These are phyloP conservation scores for Philantomba maxwellii DNA, from an alignment of 2,113 vertebrate species.

Conservation along the genomic window DNA sequence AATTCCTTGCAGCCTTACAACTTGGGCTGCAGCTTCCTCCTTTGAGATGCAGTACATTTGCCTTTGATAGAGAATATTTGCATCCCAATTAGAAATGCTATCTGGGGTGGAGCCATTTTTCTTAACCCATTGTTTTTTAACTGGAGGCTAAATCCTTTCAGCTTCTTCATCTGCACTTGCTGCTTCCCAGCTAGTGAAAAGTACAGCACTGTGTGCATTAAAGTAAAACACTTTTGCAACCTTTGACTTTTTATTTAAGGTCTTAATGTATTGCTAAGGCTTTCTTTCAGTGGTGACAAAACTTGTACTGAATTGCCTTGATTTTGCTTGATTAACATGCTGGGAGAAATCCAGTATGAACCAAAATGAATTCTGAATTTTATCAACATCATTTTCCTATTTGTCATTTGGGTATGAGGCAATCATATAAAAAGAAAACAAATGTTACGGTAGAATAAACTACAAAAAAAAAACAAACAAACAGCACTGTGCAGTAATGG, in stretches of 20 bases:
- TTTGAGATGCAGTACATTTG: neutral
- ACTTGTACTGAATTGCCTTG: neutral
- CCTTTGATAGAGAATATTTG: neutral
- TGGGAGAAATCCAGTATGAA: neutral
- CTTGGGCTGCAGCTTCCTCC: neutral
- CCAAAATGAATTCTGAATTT: neutral
- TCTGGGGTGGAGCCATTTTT: neutral
- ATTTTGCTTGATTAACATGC: neutral
- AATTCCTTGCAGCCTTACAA: neutral
- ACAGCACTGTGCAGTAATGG: neutral
- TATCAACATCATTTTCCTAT: neutral
- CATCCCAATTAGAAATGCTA: neutral
- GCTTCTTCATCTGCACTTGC: neutral
- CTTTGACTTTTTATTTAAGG: neutral
- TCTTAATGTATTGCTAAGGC: neutral
- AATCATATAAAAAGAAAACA: neutral
- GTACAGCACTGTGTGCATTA: neutral
- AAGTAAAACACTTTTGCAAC: neutral
- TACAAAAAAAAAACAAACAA: neutral
- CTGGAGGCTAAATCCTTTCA: neutral
- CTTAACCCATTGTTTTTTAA: neutral
- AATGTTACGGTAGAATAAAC: neutral
- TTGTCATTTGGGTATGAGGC: neutral
- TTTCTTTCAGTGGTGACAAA: neutral
- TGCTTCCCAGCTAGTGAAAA: neutral